These are phyloP conservation scores for Microhierax caerulescens DNA, from an alignment of 2,797 vertebrate species.

Conservation along the genomic window DNA sequence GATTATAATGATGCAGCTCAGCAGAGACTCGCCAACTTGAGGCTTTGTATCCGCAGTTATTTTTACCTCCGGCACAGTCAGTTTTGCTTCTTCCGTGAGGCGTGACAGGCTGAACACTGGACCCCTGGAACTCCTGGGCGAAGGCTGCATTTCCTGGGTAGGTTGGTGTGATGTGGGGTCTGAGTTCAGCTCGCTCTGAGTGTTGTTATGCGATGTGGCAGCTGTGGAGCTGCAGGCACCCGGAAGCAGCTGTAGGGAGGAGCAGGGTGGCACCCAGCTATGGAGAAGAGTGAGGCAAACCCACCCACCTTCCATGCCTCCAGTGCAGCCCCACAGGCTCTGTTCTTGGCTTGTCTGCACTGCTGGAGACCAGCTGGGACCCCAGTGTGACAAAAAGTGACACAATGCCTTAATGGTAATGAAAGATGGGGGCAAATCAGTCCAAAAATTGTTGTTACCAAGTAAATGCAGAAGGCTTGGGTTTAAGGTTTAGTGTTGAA, in stretches of 20 bases:
- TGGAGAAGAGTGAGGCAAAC: background rate
- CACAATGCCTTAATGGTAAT: background rate
- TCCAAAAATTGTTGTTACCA: background rate
- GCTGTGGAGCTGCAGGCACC: background rate
- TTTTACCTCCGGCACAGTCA: background rate
- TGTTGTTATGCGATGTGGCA: accelerated
- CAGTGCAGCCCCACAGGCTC: background rate
- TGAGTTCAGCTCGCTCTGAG: background rate
- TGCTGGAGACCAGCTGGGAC: background rate
- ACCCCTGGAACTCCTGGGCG: background rate
- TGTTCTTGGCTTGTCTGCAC: accelerated
- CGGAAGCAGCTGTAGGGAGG: background rate
- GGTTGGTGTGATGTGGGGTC: background rate
- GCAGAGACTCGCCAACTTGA: background rate
- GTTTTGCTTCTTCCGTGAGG: background rate
- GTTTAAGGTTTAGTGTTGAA: background rate
- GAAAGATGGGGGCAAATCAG: background rate
- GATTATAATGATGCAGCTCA: background rate
- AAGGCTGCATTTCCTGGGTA: background rate
- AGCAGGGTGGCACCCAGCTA: background rate
- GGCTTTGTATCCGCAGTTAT: background rate
- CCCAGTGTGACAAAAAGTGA: background rate
- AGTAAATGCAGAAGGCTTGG: background rate
- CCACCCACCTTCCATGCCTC: background rate
- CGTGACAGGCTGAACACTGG: accelerated